Evolutionary conservation across 2,888 invertebrate genomes (phyloP).

Genomic region (Acrobasis repandana): DNA sequence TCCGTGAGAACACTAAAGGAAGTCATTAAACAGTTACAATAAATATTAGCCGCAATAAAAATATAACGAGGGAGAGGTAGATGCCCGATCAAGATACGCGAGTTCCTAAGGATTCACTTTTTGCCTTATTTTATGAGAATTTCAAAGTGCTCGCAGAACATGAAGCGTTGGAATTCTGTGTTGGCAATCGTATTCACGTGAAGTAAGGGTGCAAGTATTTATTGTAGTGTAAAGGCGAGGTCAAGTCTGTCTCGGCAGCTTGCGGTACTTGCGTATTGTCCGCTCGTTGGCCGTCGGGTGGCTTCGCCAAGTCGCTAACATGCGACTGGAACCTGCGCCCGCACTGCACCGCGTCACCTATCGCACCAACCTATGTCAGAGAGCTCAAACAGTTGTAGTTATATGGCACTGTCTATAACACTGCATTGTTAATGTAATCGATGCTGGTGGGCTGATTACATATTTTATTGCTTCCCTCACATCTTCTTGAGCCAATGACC

Average conservation of each 20-base stretch:
- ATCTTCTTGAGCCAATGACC: conserved; percentile 74
- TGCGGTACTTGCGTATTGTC: conserved; percentile 44
- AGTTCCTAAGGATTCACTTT: conserved; percentile 10
- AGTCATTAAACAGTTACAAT: conserved; percentile 24
- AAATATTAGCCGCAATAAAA: conserved; percentile 25
- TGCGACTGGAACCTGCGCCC: background rate
- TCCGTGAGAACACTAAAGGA: conserved; percentile 21
- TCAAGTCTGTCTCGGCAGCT: conserved; percentile 38
- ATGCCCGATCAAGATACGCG: conserved; percentile 16
- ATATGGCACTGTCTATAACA: conserved; percentile 40
- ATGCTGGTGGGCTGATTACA: conserved; percentile 52
- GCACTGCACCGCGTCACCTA: background rate
- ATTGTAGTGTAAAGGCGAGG: conserved; percentile 22
- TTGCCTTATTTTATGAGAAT: conserved; percentile 7
- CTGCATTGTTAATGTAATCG: conserved; percentile 56
- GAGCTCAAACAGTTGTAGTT: conserved; percentile 37
- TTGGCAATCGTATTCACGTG: conserved; percentile 5
- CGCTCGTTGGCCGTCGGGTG: conserved; percentile 22
- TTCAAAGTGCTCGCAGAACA: background rate
- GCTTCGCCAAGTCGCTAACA: background rate
- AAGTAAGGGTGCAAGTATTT: conserved; percentile 32
- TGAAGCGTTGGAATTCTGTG: background rate
- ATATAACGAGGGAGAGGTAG: conserved; percentile 23
- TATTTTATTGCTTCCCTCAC: conserved; percentile 66
- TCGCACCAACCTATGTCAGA: background rate